These are phyloP conservation scores for Leucania comma DNA, from an alignment of 2,888 invertebrate genomes.

Conservation along the genomic window DNA sequence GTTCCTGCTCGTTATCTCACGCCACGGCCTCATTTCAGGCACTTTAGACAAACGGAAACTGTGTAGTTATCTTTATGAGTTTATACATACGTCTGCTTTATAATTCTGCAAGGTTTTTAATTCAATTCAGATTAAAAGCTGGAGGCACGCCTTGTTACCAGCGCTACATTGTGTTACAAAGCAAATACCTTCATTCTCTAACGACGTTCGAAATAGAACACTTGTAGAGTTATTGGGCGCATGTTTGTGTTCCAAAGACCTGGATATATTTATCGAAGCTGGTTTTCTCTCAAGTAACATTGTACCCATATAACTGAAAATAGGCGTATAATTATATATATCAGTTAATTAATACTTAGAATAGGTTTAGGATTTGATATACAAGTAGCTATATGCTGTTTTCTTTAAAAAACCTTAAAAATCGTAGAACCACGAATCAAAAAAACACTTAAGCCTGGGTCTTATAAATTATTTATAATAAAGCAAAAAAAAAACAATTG, in stretches of 20 bases:
- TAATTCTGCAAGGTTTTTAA: constrained; percentile 35
- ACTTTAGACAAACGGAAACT: constrained; percentile 82
- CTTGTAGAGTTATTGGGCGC: constrained; percentile 45
- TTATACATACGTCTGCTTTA: constrained; percentile 70
- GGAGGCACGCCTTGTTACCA: constrained; percentile 20
- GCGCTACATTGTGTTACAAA: constrained; percentile 29
- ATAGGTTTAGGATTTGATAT: constrained; percentile 3
- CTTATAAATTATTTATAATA: not conserved
- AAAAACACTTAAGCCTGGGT: not conserved
- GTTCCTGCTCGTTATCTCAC: constrained; percentile 85
- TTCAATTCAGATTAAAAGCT: constrained; percentile 42
- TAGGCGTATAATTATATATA: too few species aligned
- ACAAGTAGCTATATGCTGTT: not conserved
- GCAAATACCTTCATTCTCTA: constrained; percentile 43
- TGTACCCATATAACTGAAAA: constrained; percentile 29
- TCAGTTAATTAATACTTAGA: not conserved
- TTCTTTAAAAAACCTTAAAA: not conserved
- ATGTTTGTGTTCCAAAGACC: constrained; percentile 41
- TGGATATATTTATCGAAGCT: constrained; percentile 31
- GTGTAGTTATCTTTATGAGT: constrained; percentile 78
- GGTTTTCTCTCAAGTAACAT: constrained; percentile 27
- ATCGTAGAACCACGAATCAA: not conserved
- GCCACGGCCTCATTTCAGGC: constrained; percentile 83
- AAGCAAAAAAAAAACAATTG: not conserved
- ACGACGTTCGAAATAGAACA: constrained; percentile 51